Conservation (phyloP, 1,140 invertebrate genomes). For the Venturia canescens region DNA sequence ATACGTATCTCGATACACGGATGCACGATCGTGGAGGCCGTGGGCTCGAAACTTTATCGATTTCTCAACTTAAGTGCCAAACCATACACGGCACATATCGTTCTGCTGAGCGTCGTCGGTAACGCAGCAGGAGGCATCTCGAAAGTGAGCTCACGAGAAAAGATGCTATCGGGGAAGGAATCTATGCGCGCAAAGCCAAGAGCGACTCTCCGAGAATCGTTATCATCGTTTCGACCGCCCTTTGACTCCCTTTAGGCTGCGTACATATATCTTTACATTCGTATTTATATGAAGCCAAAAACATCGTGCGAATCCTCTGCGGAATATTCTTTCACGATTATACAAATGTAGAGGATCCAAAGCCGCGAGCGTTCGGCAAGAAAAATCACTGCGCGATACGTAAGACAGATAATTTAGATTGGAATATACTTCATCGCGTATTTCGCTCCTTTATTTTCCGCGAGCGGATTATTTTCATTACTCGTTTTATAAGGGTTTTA, state of each 20-base stretch:
- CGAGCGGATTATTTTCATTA: no score
- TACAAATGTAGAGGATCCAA: no score
- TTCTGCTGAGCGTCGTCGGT: neutral
- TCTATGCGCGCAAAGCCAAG: slow-evolving; percentile 38
- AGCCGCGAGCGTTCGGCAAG: no score
- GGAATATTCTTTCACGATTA: no score
- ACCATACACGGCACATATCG: slow-evolving; percentile 37
- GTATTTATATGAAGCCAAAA: neutral
- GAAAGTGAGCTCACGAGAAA: slow-evolving; percentile 34
- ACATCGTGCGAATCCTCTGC: neutral
- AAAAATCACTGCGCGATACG: no score
- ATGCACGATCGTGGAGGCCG: neutral
- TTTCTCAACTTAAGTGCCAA: slow-evolving; percentile 43
- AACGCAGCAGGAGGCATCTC: slow-evolving; percentile 21
- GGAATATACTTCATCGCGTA: no score
- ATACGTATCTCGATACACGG: neutral
- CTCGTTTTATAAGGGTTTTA: no score
- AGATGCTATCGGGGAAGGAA: slow-evolving; percentile 40
- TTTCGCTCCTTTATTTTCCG: no score
- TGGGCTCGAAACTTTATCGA: slow-evolving; percentile 43
- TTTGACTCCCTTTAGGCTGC: neutral
- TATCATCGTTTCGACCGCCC: slow-evolving; percentile 37
- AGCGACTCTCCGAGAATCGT: slow-evolving; percentile 20
- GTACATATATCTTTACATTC: neutral
- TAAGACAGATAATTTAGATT: no score